Percentiles rank a stretch among this genome's conserved stretches.
These are phyloP conservation scores for Mormoops blainvillei DNA, from an alignment of 2,113 vertebrate species.

Conservation along the genomic window DNA sequence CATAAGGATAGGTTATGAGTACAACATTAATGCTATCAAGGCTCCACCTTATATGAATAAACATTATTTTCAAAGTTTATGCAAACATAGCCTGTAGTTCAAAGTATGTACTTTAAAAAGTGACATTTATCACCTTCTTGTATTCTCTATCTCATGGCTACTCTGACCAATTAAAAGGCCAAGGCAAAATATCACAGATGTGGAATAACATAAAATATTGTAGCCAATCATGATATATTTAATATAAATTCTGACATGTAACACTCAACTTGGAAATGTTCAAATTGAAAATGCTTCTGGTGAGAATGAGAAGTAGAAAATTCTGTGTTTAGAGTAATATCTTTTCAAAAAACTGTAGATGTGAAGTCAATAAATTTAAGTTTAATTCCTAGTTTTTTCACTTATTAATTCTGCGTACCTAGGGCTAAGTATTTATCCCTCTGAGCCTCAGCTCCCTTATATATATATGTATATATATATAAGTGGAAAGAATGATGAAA, in stretches of 20 bases:
- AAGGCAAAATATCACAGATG: neutral
- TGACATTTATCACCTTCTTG: neutral
- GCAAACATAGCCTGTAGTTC: neutral
- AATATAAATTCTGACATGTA: neutral
- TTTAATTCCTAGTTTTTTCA: neutral
- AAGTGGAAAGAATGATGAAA: neutral
- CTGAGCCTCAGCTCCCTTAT: neutral
- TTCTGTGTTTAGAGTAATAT: neutral
- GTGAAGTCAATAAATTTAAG: neutral
- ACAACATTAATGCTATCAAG: neutral
- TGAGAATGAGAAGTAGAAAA: neutral
- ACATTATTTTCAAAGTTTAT: neutral
- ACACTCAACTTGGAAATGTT: neutral
- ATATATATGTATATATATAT: too few species aligned
- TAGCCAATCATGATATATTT: neutral
- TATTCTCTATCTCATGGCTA: neutral
- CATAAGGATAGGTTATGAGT: neutral
- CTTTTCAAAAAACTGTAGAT: neutral
- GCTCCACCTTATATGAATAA: neutral
- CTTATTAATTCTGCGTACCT: neutral
- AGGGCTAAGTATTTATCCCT: neutral
- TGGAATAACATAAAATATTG: neutral
- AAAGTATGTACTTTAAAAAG: constrained; percentile 3
- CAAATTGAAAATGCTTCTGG: neutral
- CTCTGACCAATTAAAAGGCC: neutral